Percentiles rank a stretch among this genome's conserved stretches.
Conservation (phyloP, 2,113 vertebrate genomes). For the Phainopepla nitens region DNA sequence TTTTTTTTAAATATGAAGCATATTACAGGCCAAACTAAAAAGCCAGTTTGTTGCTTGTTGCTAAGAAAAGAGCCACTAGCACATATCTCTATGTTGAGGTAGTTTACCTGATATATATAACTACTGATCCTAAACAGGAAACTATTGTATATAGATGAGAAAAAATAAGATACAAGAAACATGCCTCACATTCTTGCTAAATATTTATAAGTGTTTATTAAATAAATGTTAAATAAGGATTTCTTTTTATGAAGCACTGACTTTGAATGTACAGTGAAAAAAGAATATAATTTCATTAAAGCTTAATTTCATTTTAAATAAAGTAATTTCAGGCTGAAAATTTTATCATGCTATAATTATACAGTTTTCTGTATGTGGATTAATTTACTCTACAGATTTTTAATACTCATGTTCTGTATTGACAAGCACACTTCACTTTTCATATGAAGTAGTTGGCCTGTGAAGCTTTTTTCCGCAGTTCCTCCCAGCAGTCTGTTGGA, state of each 20-base stretch:
- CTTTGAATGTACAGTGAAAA: background rate
- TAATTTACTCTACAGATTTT: background rate
- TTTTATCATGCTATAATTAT: background rate
- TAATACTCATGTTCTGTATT: background rate
- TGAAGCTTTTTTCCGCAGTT: background rate
- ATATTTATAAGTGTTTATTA: background rate
- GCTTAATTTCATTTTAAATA: background rate
- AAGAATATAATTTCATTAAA: background rate
- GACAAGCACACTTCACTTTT: background rate
- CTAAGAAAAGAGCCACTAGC: background rate
- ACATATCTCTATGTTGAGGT: background rate
- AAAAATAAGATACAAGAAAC: background rate
- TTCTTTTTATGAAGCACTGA: background rate
- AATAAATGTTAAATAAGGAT: background rate
- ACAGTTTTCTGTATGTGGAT: background rate
- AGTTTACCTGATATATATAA: background rate
- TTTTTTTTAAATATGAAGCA: background rate
- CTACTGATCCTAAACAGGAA: background rate
- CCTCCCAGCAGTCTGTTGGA: background rate
- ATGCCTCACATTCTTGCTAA: background rate
- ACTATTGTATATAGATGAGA: background rate
- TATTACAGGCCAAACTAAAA: no score
- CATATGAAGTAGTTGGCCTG: background rate
- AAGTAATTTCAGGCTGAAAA: background rate
- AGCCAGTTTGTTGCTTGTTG: no score